phyloP scores from a whole-genome alignment of 2,797 vertebrate genomes.

The Gymnocypris eckloni region DNA sequence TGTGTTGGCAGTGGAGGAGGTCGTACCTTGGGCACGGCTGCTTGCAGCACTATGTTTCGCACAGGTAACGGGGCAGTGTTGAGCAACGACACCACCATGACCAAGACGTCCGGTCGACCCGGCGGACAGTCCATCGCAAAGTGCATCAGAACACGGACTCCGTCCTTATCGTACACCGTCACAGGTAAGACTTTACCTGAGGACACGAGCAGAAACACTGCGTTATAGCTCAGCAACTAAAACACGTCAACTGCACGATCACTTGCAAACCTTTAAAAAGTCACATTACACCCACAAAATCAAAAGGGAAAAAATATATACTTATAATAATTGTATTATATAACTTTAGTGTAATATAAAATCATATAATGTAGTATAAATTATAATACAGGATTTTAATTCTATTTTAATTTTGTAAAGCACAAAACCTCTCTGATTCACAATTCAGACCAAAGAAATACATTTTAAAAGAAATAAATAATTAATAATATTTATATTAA shows the following conservation, averaged over 20 bases:
- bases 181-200: constrained; percentile 89
- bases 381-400: neutral
- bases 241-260: neutral
- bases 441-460: too few relatives aligned
- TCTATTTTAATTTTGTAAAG: neutral
- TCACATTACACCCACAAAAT: neutral
- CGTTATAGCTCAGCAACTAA: neutral
- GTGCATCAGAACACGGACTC: constrained; percentile 92
- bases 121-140: constrained; percentile 92
- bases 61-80: constrained; percentile 89
- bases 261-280: neutral
- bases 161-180: constrained; percentile 93
- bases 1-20: neutral
- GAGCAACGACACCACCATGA: constrained; percentile 95
- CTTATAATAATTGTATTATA: neutral
- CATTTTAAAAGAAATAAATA: neutral
- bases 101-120: constrained; percentile 85
- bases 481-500: neutral
- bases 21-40: constrained; percentile 93
- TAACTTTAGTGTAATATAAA: neutral
- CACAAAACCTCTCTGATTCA: neutral
- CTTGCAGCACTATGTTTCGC: constrained; percentile 87
- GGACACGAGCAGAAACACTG: neutral
- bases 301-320: neutral
- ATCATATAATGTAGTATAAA: neutral